Conservation (phyloP, 2,888 invertebrate species). For the Phlogophora meticulosa region DNA sequence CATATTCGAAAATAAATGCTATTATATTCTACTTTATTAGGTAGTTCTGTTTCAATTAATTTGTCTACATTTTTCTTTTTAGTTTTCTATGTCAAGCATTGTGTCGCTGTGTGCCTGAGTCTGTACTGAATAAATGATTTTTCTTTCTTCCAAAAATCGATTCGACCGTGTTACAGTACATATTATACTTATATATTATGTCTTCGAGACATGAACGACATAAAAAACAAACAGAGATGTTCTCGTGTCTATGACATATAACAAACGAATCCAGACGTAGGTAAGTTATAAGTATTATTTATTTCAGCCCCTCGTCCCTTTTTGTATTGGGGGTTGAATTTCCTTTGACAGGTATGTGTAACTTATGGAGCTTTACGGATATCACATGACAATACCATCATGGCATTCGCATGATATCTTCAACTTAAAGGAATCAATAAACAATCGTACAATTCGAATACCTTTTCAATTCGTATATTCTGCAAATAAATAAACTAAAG, state of each 20-base stretch:
- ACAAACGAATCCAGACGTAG: background rate
- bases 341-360: background rate
- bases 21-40: no score
- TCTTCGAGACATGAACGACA: background rate
- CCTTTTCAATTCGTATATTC: constrained; percentile 6
- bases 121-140: no score
- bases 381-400: constrained; percentile 6
- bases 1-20: no score
- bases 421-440: background rate
- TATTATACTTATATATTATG: background rate
- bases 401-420: constrained; percentile 4
- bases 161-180: background rate
- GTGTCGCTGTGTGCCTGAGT: no score
- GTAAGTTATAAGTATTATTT: constrained; percentile 3
- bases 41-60: no score
- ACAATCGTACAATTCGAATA: background rate
- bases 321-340: background rate
- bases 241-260: constrained; percentile 2
- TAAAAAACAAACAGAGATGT: background rate
- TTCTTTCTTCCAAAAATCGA: constrained; percentile 41
- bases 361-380: background rate
- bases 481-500: background rate
- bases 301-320: background rate
- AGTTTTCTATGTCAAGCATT: no score
- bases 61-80: no score